A percentile compares a stretch with the other conserved stretches of the same genome.
These are phyloP conservation scores for Prionailurus bengalensis DNA, from an alignment of 2,113 vertebrate species.

Conservation along the genomic window DNA sequence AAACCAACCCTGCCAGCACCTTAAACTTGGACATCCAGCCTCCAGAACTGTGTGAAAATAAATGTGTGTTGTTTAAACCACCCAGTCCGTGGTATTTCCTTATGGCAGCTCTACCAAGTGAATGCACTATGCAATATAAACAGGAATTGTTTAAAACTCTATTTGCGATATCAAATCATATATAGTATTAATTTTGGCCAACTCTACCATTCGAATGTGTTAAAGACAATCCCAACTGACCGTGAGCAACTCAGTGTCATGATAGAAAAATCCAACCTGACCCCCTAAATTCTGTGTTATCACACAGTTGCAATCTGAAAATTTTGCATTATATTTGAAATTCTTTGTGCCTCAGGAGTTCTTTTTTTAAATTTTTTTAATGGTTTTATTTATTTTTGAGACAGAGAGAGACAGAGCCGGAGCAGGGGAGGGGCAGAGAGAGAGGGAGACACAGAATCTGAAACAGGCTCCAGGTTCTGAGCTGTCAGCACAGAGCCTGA, in stretches of 20 bases:
- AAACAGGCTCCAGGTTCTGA: no score
- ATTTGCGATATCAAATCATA: slow-evolving; percentile 1
- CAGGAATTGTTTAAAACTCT: background rate
- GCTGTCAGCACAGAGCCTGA: no score
- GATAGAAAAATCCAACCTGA: background rate
- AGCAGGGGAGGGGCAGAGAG: no score
- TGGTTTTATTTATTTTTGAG: no score
- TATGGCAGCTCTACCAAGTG: background rate
- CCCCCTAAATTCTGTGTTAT: background rate
- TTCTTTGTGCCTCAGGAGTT: background rate
- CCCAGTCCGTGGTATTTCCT: background rate
- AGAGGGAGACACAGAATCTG: no score
- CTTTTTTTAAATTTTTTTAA: background rate
- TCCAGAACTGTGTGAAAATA: background rate
- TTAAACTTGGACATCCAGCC: background rate
- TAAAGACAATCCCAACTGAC: background rate
- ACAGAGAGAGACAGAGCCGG: no score
- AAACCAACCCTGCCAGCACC: background rate
- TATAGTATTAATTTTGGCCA: slow-evolving; percentile 49
- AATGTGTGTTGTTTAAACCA: background rate
- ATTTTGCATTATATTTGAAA: background rate
- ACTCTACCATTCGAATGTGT: background rate
- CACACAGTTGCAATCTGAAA: background rate
- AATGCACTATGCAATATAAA: background rate
- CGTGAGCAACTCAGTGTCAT: background rate